Percentiles rank a stretch among this genome's conserved stretches.
Conservation (phyloP, 2,888 invertebrate species). For the Tetanocera ferruginea region DNA sequence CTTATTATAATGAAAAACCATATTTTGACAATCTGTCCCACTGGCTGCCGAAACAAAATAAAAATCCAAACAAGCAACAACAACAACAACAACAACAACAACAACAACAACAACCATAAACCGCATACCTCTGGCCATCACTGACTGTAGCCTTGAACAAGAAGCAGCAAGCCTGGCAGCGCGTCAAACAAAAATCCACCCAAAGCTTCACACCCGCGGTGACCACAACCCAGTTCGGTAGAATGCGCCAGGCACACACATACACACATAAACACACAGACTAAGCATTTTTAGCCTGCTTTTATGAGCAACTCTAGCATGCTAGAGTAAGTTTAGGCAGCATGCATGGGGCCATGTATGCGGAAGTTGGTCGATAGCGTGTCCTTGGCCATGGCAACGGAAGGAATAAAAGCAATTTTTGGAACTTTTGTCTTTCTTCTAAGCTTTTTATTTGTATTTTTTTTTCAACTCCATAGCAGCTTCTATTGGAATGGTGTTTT, state of each 20-base stretch:
- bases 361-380: constrained; percentile 42
- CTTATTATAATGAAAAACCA: constrained; percentile 41
- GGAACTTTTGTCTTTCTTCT: constrained; percentile 42
- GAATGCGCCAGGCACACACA: too few relatives aligned
- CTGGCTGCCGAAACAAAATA: not conserved
- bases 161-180: constrained; percentile 46
- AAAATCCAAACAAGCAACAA: not conserved
- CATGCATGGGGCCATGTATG: not conserved
- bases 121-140: constrained; percentile 36
- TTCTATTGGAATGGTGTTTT: not conserved
- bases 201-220: constrained; percentile 56
- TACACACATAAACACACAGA: too few relatives aligned
- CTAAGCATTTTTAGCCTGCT: not conserved
- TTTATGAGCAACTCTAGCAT: not conserved
- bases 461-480: not conserved
- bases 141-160: constrained; percentile 15
- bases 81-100: not conserved
- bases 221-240: constrained; percentile 45
- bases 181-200: constrained; percentile 43
- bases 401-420: constrained; percentile 48
- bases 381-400: constrained; percentile 59
- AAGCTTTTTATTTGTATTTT: constrained; percentile 42
- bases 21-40: constrained; percentile 41
- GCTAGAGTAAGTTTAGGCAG: not conserved
- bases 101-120: not conserved